These are phyloP conservation scores for Pyrgilauda ruficollis DNA, from an alignment of 2,113 vertebrate genomes.

Conservation along the genomic window DNA sequence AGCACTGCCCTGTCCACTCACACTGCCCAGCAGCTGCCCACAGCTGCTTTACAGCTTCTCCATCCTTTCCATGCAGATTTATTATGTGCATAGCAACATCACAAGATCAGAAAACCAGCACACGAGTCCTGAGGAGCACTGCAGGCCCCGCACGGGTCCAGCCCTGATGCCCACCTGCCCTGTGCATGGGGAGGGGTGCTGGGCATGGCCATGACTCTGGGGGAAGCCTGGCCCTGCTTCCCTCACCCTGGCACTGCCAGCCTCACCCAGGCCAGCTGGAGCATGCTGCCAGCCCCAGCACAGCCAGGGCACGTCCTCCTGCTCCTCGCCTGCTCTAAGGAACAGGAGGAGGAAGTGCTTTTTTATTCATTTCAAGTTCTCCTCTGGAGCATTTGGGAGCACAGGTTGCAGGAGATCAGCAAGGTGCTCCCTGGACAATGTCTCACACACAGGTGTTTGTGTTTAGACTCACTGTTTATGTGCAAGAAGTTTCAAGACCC, in stretches of 20 bases:
- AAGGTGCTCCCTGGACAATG: rapidly evolving
- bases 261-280: background rate
- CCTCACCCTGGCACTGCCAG: rapidly evolving
- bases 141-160: rapidly evolving
- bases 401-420: background rate
- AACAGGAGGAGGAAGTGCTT: background rate
- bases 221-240: background rate
- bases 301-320: rapidly evolving
- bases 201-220: rapidly evolving
- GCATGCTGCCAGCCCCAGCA: background rate
- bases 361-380: rapidly evolving
- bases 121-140: too few relatives aligned
- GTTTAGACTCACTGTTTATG: rapidly evolving
- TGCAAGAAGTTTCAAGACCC: background rate
- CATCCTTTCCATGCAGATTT: rapidly evolving
- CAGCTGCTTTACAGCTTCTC: background rate
- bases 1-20: rapidly evolving
- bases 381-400: background rate
- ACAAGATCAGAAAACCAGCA: background rate
- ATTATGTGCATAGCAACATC: rapidly evolving
- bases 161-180: background rate
- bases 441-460: background rate
- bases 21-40: background rate
- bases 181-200: rapidly evolving
- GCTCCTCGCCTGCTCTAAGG: rapidly evolving